These are phyloP conservation scores for Petrocephalus microphthalmus DNA, from an alignment of 2,113 vertebrate species.

Conservation along the genomic window DNA sequence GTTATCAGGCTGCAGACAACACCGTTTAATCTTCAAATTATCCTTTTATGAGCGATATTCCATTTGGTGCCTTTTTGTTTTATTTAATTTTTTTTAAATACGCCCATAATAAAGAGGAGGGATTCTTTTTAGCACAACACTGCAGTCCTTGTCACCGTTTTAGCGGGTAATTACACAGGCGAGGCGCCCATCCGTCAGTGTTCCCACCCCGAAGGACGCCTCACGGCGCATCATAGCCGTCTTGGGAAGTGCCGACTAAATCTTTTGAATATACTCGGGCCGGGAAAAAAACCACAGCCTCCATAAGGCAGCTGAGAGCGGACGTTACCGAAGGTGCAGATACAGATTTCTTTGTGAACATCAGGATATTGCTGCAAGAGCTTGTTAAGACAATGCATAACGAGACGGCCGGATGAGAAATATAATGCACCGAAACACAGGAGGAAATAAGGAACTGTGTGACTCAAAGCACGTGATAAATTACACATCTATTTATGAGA, in stretches of 20 bases:
- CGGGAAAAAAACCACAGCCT: not conserved
- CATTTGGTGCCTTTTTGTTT: conserved; percentile 12
- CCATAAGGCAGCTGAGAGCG: not conserved
- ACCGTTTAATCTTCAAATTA: conserved; percentile 19
- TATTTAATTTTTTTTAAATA: conserved; percentile 8
- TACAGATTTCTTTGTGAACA: not conserved
- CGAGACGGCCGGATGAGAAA: not conserved
- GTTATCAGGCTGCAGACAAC: conserved; percentile 15
- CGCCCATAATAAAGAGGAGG: not conserved
- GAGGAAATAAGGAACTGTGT: not conserved
- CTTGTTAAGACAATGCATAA: not conserved
- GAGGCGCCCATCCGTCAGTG: not conserved
- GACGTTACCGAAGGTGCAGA: not conserved
- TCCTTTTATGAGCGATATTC: conserved; percentile 17
- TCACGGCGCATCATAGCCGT: not conserved
- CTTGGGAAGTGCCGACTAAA: not conserved
- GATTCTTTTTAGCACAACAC: conserved; percentile 10
- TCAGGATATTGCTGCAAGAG: not conserved
- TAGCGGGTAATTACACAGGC: not conserved
- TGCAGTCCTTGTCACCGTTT: conserved; percentile 3
- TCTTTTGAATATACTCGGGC: not conserved
- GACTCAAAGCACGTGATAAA: not conserved
- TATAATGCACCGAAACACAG: not conserved
- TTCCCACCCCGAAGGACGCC: not conserved
- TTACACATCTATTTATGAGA: not conserved